Evolutionary conservation across 2,113 vertebrate genomes (phyloP).

Genomic region (Colaptes auratus): DNA sequence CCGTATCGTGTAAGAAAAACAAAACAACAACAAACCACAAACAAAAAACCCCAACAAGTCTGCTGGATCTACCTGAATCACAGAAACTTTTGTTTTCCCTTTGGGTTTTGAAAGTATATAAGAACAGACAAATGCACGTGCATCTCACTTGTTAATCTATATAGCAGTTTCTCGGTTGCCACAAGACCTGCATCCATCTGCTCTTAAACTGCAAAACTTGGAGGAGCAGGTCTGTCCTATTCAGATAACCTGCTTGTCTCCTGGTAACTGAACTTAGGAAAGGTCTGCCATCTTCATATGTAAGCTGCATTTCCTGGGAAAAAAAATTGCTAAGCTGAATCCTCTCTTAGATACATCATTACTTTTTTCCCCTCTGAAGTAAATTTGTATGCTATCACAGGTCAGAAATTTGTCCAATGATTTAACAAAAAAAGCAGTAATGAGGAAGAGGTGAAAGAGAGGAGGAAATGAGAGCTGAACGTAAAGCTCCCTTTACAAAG

Average conservation of each 20-base stretch:
- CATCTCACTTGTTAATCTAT: background rate
- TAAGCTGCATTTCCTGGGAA: background rate
- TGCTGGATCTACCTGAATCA: slow-evolving; percentile 61
- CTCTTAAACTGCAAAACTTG: background rate
- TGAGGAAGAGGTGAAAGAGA: rapidly evolving
- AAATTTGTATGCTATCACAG: rapidly evolving
- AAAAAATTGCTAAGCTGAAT: background rate
- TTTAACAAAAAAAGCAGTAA: background rate
- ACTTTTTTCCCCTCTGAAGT: background rate
- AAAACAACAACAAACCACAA: background rate
- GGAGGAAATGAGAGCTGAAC: background rate
- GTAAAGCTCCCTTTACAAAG: background rate
- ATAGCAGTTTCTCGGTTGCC: background rate
- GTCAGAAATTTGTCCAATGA: background rate
- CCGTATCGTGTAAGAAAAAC: slow-evolving; percentile 44
- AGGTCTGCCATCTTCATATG: background rate
- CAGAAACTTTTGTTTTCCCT: slow-evolving; percentile 16
- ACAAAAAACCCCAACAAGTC: background rate
- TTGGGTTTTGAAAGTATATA: background rate
- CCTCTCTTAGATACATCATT: background rate
- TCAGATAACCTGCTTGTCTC: background rate
- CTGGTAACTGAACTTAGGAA: background rate
- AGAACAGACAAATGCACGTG: background rate
- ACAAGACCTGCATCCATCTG: background rate
- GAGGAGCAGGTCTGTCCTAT: background rate